phyloP scores from a whole-genome alignment of 2,113 vertebrate genomes.

The Halcyon senegalensis region DNA sequence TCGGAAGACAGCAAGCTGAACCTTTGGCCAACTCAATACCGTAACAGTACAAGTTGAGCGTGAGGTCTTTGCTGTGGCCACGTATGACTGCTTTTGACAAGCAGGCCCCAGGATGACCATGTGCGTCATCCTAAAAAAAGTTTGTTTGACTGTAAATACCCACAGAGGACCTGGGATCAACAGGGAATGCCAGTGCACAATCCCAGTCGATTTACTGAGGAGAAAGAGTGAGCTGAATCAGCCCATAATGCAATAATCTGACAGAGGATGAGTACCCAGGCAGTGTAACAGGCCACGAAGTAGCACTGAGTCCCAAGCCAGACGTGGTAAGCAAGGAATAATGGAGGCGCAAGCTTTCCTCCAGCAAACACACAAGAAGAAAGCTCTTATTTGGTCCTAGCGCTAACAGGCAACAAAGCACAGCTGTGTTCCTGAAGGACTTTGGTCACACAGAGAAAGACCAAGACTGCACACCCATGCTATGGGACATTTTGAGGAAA shows the following conservation, averaged over 20 bases:
- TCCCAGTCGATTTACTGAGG: background rate
- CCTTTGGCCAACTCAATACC: background rate
- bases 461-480: accelerated
- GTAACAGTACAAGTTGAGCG: accelerated
- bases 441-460: background rate
- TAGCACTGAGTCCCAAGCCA: background rate
- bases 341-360: background rate
- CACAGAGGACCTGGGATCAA: background rate
- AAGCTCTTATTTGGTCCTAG: background rate
- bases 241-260: accelerated
- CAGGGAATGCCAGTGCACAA: accelerated
- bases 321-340: background rate
- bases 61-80: background rate
- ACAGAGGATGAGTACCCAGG: background rate
- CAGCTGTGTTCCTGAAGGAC: background rate
- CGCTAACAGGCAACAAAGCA: background rate
- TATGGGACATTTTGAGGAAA: background rate
- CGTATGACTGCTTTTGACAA: background rate
- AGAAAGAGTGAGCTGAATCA: background rate
- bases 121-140: background rate
- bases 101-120: background rate
- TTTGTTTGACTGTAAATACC: background rate
- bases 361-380: background rate
- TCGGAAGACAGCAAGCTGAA: background rate
- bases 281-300: background rate